These are phyloP conservation scores for Paraplagusia blochii DNA, from an alignment of 2,113 vertebrate species.

Conservation along the genomic window DNA sequence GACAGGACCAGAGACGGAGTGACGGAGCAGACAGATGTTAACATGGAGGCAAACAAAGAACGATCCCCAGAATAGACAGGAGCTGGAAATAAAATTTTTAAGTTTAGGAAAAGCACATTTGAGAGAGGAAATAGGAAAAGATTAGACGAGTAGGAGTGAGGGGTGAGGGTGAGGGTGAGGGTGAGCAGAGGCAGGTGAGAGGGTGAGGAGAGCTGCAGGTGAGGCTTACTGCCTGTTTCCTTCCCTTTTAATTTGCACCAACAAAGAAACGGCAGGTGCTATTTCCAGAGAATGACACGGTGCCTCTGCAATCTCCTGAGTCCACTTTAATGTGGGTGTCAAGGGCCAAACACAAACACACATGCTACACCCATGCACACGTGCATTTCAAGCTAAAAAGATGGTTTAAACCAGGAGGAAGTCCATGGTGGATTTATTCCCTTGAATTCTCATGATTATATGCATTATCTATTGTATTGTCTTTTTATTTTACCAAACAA, in stretches of 20 bases:
- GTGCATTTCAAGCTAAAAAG: no score
- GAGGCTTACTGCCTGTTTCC: no score
- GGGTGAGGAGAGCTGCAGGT: conserved; percentile 45
- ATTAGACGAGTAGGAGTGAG: not conserved
- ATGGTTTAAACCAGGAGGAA: not conserved
- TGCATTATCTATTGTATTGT: no score
- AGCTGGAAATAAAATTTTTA: conserved; percentile 13
- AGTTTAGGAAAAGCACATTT: conserved; percentile 23
- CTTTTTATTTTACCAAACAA: no score
- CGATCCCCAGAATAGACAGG: conserved; percentile 21
- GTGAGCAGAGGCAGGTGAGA: conserved; percentile 33
- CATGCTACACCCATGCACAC: conserved; percentile 2
- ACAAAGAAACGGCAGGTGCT: conserved; percentile 35
- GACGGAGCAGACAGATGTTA: conserved; percentile 28
- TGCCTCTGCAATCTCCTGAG: conserved; percentile 43
- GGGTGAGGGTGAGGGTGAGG: no score
- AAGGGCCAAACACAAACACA: not conserved
- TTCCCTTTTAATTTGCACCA: conserved; percentile 54
- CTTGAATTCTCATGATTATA: no score
- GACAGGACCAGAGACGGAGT: conserved; percentile 42
- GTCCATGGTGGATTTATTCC: no score
- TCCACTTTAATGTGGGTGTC: conserved; percentile 25
- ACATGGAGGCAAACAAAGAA: conserved; percentile 43
- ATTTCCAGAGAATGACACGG: conserved; percentile 59
- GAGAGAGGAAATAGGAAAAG: conserved; percentile 4